These are phyloP conservation scores for Thelaira solivaga DNA, from an alignment of 2,888 invertebrate genomes.

Conservation along the genomic window DNA sequence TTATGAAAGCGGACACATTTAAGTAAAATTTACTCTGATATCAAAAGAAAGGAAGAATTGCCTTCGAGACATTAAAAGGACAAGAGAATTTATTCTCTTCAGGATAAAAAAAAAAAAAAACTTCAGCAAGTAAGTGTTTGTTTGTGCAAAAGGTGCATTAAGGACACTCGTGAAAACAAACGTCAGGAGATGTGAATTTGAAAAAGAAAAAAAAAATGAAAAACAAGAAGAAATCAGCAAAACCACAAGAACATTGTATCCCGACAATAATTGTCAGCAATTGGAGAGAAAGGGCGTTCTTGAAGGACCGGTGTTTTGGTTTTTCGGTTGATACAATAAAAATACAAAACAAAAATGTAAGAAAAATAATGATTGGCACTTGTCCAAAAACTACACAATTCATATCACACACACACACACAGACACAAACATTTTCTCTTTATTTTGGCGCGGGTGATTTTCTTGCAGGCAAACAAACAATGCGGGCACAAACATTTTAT, in stretches of 20 bases:
- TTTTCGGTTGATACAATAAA: constrained; percentile 51
- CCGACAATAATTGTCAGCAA: constrained; percentile 52
- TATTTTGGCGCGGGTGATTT: constrained; percentile 58
- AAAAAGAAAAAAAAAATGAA: no score
- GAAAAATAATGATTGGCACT: constrained; percentile 60
- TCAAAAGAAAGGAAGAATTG: constrained; percentile 29
- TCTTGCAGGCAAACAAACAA: constrained; percentile 27
- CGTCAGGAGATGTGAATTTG: constrained; percentile 4
- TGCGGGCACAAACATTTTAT: constrained; percentile 50
- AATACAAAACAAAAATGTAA: no score
- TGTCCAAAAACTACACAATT: constrained; percentile 40
- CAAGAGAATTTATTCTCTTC: constrained; percentile 20
- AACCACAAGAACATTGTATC: constrained; percentile 28
- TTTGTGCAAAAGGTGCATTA: constrained; percentile 54
- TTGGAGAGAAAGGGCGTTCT: no score
- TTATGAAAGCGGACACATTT: constrained; percentile 66
- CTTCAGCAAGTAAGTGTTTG: background rate
- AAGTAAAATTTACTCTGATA: constrained; percentile 20
- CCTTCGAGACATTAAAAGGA: constrained; percentile 24
- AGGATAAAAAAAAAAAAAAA: background rate
- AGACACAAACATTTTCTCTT: constrained; percentile 18
- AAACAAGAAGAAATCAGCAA: constrained; percentile 48
- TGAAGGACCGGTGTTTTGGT: constrained; percentile 61
- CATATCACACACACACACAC: constrained; percentile 7
- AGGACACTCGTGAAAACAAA: constrained; percentile 37